Evolutionary conservation across 2,888 invertebrate genomes (phyloP).

Genomic region (Clepsis dumicolana): DNA sequence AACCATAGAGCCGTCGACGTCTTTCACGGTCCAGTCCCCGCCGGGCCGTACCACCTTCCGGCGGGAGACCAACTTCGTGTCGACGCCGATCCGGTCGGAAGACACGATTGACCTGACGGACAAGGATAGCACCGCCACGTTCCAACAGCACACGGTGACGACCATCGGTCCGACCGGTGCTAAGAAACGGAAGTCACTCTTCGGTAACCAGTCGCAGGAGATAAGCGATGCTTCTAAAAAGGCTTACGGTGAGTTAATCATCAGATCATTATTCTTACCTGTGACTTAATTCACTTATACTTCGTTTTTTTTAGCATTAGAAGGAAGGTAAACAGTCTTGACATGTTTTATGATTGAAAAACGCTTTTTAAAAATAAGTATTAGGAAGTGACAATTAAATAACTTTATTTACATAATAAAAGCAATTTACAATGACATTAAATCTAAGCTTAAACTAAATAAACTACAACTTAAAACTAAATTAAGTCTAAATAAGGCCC

Average conservation of each 20-base stretch:
- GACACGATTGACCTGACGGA: slow-evolving; percentile 54
- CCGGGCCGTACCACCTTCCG: slow-evolving; percentile 52
- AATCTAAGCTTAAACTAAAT: no score
- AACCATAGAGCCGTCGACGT: slow-evolving; percentile 49
- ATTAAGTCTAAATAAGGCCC: no score
- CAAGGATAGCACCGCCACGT: slow-evolving; percentile 48
- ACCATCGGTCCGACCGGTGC: slow-evolving; percentile 55
- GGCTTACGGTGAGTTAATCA: slow-evolving; percentile 53
- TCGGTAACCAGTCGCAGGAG: slow-evolving; percentile 51
- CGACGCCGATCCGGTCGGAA: slow-evolving; percentile 57
- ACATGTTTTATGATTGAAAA: no score
- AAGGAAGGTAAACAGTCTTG: no score
- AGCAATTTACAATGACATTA: no score
- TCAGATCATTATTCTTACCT: no score
- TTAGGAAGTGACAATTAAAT: no score
- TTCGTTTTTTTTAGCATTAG: no score
- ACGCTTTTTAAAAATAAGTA: no score
- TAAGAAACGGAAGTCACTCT: slow-evolving; percentile 67
- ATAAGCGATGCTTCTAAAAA: slow-evolving; percentile 48
- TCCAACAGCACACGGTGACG: slow-evolving; percentile 56
- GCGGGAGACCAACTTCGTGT: slow-evolving; percentile 55
- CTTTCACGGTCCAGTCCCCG: slow-evolving; percentile 54
- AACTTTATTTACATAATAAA: no score
- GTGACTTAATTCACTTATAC: no score
- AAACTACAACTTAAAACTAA: no score